A percentile compares a stretch with the other conserved stretches of the same genome.
Conservation (phyloP, 1,140 invertebrate species). For the Cheumatopsyche charites region DNA sequence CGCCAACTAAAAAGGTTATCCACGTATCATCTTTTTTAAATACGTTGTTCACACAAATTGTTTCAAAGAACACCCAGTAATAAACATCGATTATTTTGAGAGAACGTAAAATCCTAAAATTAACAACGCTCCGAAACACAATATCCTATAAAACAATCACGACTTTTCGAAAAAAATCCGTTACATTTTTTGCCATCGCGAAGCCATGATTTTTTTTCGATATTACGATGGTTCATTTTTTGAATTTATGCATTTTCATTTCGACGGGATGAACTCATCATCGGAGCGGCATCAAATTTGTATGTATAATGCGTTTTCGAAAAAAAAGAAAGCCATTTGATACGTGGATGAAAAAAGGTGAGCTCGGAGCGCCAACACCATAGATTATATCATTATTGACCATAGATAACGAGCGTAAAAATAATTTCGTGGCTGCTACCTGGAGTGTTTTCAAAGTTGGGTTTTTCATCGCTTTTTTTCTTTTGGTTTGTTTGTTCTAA, state of each 20-base stretch:
- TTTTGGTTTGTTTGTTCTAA: slow-evolving; percentile 24
- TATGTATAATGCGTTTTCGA: not conserved
- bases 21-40: too few relatives aligned
- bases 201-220: not conserved
- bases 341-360: slow-evolving; percentile 14
- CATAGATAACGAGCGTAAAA: slow-evolving; percentile 46
- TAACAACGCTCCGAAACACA: too few relatives aligned
- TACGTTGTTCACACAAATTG: too few relatives aligned
- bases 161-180: too few relatives aligned
- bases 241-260: slow-evolving; percentile 10
- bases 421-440: slow-evolving; percentile 39
- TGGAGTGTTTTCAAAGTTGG: slow-evolving; percentile 31
- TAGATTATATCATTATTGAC: slow-evolving; percentile 47
- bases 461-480: slow-evolving; percentile 35
- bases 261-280: slow-evolving; percentile 34
- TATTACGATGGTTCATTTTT: not conserved
- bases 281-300: slow-evolving; percentile 27
- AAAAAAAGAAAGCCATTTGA: not conserved
- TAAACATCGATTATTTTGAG: too few relatives aligned
- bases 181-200: too few relatives aligned
- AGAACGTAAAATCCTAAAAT: too few relatives aligned
- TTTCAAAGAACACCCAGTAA: too few relatives aligned
- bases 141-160: too few relatives aligned
- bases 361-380: slow-evolving; percentile 33
- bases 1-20: too few relatives aligned